Percentiles rank a stretch among this genome's conserved stretches.
These are phyloP conservation scores for Heterodera filipjevi DNA, from an alignment of 2,888 invertebrate species.

Conservation along the genomic window DNA sequence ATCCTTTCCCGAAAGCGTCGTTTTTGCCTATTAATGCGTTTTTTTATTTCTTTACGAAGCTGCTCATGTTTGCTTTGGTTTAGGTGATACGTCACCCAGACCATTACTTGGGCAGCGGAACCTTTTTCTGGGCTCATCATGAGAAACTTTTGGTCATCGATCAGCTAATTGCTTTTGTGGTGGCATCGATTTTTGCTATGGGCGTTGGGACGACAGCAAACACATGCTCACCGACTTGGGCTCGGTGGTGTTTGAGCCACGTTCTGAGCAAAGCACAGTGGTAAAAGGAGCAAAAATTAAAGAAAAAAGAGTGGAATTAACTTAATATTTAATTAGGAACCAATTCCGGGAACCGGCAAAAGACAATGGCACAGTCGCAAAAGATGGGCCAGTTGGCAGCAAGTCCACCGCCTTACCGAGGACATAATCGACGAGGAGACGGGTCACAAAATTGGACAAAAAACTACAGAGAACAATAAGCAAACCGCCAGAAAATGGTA, in stretches of 20 bases:
- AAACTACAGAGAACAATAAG: constrained; percentile 26
- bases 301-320: too few species aligned
- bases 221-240: constrained; percentile 72
- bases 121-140: constrained; percentile 95
- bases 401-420: constrained; percentile 33
- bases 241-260: constrained; percentile 30
- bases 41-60: background rate
- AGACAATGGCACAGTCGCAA: background rate
- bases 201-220: constrained; percentile 89
- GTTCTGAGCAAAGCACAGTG: constrained; percentile 20
- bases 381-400: constrained; percentile 4
- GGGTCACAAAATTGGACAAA: constrained; percentile 33
- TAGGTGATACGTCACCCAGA: constrained; percentile 93
- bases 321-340: constrained; percentile 3
- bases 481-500: constrained; percentile 11
- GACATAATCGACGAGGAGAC: constrained; percentile 36
- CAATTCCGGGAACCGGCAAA: too few species aligned
- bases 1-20: too few species aligned
- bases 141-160: constrained; percentile 95
- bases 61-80: background rate
- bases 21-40: too few species aligned
- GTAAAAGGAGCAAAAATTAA: constrained; percentile 61
- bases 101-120: constrained; percentile 81
- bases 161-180: constrained; percentile 92
- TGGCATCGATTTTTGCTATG: constrained; percentile 78